Evolutionary conservation across 2,888 invertebrate species (phyloP).

Genomic region (Branchellion lobata): DNA sequence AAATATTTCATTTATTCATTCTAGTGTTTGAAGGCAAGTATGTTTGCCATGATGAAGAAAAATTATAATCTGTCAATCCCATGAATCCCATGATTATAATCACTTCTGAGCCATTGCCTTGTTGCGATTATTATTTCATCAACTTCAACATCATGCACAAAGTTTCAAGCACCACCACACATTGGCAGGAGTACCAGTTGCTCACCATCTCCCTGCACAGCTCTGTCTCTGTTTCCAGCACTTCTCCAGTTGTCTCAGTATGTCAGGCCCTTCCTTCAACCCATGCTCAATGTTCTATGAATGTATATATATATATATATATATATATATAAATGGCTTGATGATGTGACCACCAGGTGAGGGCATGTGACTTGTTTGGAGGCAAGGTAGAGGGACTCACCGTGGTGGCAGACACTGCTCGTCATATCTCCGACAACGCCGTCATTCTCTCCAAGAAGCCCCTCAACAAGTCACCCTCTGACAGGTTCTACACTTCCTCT

Average conservation of each 20-base stretch:
- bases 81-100: background rate
- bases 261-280: too few relatives aligned
- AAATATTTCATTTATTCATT: background rate
- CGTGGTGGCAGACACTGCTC: conserved; percentile 76
- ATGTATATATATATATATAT: too few relatives aligned
- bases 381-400: conserved; percentile 68
- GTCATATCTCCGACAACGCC: conserved; percentile 73
- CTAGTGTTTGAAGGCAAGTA: background rate
- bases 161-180: background rate
- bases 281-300: too few relatives aligned
- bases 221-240: conserved; percentile 74
- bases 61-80: conserved; percentile 14
- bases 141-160: background rate
- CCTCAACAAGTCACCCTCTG: conserved; percentile 61
- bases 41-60: conserved; percentile 8
- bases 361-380: conserved; percentile 64
- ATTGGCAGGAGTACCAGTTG: background rate
- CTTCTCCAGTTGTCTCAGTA: conserved; percentile 71
- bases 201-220: conserved; percentile 72
- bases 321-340: too few relatives aligned
- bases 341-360: conserved; percentile 57
- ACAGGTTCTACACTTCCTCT: conserved; percentile 55
- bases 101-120: background rate
- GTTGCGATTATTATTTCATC: too few relatives aligned
- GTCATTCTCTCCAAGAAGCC: conserved; percentile 72